Percentiles rank a stretch among this genome's conserved stretches.
These are phyloP conservation scores for Falco punctatus DNA, from an alignment of 2,113 vertebrate genomes.

Conservation along the genomic window DNA sequence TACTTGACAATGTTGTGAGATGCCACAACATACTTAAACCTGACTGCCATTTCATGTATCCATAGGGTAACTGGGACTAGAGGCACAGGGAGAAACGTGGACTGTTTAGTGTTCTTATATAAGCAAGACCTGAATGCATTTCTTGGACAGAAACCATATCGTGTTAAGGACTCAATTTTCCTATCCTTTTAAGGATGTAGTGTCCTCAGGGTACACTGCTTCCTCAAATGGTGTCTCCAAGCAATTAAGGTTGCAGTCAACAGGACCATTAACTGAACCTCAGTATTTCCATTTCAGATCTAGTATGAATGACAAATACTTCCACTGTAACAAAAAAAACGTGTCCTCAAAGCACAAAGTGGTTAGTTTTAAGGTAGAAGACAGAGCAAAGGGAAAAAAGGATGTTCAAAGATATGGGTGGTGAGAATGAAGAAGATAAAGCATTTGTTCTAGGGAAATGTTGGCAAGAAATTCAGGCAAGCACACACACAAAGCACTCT, in stretches of 20 bases:
- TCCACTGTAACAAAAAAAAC: background rate
- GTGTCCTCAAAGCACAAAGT: background rate
- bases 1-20: background rate
- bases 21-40: background rate
- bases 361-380: background rate
- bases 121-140: slow-evolving; percentile 37
- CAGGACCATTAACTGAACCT: background rate
- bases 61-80: background rate
- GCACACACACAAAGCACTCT: background rate
- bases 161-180: slow-evolving; percentile 47
- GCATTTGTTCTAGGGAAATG: background rate
- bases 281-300: background rate
- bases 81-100: background rate
- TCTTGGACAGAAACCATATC: slow-evolving; percentile 46
- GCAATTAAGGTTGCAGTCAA: slow-evolving; percentile 28
- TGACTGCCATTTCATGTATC: background rate
- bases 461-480: background rate
- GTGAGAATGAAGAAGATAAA: background rate
- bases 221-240: slow-evolving; percentile 28
- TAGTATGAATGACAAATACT: background rate
- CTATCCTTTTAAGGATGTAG: slow-evolving; percentile 60
- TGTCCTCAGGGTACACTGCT: slow-evolving; percentile 19
- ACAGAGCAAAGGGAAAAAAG: background rate
- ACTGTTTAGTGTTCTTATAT: slow-evolving; percentile 39
- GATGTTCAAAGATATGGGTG: background rate